These are phyloP conservation scores for Leptopilina syphax DNA, from an alignment of 2,888 invertebrate genomes.

Conservation along the genomic window DNA sequence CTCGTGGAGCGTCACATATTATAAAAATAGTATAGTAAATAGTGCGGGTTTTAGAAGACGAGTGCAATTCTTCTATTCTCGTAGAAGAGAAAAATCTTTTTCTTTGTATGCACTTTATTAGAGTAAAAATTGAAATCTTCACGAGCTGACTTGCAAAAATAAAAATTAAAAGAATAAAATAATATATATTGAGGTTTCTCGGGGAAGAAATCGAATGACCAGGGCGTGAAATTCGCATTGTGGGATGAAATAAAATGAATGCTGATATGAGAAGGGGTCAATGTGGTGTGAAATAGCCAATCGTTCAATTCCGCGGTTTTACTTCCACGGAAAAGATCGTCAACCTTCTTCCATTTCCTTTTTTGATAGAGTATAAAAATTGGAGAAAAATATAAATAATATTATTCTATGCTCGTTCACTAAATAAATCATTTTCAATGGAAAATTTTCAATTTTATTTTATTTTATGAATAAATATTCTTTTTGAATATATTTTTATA, in stretches of 20 bases:
- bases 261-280: conserved; percentile 61
- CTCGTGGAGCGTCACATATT: too few species aligned
- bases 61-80: too few species aligned
- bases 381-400: conserved; percentile 2
- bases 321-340: background rate
- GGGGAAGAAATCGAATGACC: conserved; percentile 60
- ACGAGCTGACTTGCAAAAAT: background rate
- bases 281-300: conserved; percentile 70
- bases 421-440: background rate
- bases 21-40: too few species aligned
- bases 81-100: too few species aligned
- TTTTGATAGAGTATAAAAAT: background rate
- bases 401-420: background rate
- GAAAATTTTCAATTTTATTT: too few species aligned
- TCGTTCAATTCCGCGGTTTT: conserved; percentile 57
- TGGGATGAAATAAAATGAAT: conserved; percentile 64
- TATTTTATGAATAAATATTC: too few species aligned
- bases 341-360: conserved; percentile 10
- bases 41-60: too few species aligned
- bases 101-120: too few species aligned
- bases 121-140: too few species aligned
- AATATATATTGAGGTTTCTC: conserved; percentile 25
- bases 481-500: too few species aligned
- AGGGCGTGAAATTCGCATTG: conserved; percentile 60
- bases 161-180: background rate